Conservation (phyloP, 2,888 invertebrate genomes). For the Sepiola atlantica region DNA sequence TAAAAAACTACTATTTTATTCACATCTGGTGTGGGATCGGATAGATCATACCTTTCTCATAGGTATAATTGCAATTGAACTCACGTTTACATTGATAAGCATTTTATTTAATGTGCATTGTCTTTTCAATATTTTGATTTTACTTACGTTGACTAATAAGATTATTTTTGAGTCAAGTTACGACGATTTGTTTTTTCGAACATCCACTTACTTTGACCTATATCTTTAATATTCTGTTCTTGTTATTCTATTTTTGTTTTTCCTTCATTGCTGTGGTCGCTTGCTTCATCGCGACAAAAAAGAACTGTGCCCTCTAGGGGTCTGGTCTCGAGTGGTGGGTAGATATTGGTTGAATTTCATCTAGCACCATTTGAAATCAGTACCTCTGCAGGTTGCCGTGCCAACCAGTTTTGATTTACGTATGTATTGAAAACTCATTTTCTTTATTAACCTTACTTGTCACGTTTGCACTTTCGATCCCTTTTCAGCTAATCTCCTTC, state of each 20-base stretch:
- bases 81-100: too few species aligned
- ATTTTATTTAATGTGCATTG: too few species aligned
- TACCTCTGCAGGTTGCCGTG: constrained; percentile 60
- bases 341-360: constrained; percentile 59
- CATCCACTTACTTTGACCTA: background rate
- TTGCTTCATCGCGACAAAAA: background rate
- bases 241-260: background rate
- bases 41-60: too few species aligned
- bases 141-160: too few species aligned
- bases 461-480: background rate
- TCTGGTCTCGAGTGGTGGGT: constrained; percentile 71
- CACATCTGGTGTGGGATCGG: too few species aligned
- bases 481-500: background rate
- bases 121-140: too few species aligned
- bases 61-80: too few species aligned
- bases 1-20: too few species aligned
- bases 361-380: constrained; percentile 75
- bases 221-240: background rate
- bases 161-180: too few species aligned
- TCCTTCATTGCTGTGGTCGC: background rate
- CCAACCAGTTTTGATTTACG: constrained; percentile 43
- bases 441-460: too few species aligned
- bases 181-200: too few species aligned
- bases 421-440: background rate
- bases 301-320: constrained; percentile 54